Evolutionary conservation across 2,797 vertebrate genomes (phyloP).

Genomic region (Antrozous pallidus): DNA sequence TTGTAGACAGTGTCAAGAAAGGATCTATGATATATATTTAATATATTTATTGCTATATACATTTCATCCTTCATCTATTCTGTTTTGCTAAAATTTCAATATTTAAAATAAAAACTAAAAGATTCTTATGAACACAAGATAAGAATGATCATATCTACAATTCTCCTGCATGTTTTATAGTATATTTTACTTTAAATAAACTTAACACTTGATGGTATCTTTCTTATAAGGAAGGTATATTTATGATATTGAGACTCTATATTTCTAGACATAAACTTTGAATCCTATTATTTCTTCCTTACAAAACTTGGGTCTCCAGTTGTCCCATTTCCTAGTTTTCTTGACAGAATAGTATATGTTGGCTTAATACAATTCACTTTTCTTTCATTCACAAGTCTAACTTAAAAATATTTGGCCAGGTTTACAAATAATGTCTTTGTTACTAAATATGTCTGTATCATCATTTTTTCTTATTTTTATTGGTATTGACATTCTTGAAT

Average conservation of each 20-base stretch:
- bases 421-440: background rate
- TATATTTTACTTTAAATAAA: background rate
- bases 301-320: background rate
- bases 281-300: background rate
- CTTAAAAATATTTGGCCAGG: background rate
- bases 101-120: constrained; percentile 3
- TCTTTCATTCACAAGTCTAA: background rate
- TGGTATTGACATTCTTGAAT: background rate
- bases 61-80: background rate
- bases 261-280: constrained; percentile 18
- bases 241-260: background rate
- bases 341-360: background rate
- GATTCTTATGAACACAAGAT: background rate
- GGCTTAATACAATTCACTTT: background rate
- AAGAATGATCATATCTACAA: background rate
- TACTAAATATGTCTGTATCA: background rate
- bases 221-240: background rate
- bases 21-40: background rate
- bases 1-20: background rate
- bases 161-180: background rate
- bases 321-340: background rate
- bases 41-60: background rate
- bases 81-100: background rate
- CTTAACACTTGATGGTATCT: background rate
- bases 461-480: background rate